Evolutionary conservation across 2,113 vertebrate species (phyloP).

Genomic region (Sarotherodon lohbergeri): DNA sequence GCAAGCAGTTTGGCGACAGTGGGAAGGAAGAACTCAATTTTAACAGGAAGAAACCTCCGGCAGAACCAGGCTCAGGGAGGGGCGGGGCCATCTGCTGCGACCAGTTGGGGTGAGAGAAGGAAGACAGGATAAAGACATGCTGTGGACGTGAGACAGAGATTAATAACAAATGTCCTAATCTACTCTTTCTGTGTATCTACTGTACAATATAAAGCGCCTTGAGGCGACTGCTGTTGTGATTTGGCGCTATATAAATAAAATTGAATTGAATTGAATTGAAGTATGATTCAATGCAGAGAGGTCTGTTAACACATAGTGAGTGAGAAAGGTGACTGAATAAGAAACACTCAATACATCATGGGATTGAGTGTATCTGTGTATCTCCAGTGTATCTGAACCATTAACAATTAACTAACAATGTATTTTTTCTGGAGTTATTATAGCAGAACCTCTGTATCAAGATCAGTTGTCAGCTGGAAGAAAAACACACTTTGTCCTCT

Average conservation of each 20-base stretch:
- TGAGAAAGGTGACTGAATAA: neutral
- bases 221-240: no score
- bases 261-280: no score
- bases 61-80: neutral
- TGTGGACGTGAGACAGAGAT: no score
- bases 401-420: neutral
- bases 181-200: no score
- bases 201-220: no score
- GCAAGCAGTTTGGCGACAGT: neutral
- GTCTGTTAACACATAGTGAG: rapidly evolving
- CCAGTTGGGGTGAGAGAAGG: rapidly evolving
- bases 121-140: neutral
- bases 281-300: neutral
- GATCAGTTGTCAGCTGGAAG: neutral
- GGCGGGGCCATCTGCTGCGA: neutral
- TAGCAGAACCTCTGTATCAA: neutral
- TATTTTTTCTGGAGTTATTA: neutral
- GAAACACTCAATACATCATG: neutral
- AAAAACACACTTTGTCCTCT: neutral
- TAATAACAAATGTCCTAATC: no score
- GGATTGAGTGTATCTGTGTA: neutral
- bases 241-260: no score
- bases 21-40: rapidly evolving
- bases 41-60: neutral
- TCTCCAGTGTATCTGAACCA: neutral